Percentiles rank a stretch among this genome's conserved stretches.
These are phyloP conservation scores for Nipponacmea schrenckii DNA, from an alignment of 2,888 invertebrate genomes.

Conservation along the genomic window DNA sequence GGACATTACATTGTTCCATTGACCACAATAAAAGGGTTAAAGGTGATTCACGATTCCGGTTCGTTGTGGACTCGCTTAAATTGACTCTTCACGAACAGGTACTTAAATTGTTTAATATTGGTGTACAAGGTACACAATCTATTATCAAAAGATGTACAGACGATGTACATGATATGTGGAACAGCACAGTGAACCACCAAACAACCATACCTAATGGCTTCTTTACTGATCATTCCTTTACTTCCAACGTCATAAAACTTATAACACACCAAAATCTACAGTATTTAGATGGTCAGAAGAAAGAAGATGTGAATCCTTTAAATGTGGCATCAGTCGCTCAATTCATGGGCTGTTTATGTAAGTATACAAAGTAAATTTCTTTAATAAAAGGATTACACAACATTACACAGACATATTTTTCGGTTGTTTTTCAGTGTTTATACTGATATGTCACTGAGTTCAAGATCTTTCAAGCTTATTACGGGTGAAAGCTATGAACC, in stretches of 20 bases:
- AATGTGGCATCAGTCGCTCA: conserved; percentile 10
- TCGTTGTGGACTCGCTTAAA: conserved; percentile 12
- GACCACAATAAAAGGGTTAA: not conserved
- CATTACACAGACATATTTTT: not conserved
- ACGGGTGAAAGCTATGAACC: too few relatives aligned
- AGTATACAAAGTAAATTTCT: not conserved
- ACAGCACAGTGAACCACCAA: conserved; percentile 11
- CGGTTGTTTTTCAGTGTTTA: too few relatives aligned
- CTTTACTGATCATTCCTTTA: conserved; percentile 10
- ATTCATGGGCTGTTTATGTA: conserved; percentile 17
- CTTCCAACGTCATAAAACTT: conserved; percentile 11
- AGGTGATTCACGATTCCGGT: conserved; percentile 2
- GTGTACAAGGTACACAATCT: conserved; percentile 4
- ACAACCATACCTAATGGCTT: not conserved
- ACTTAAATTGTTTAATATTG: conserved; percentile 15
- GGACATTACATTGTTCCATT: conserved; percentile 12
- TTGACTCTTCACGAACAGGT: conserved; percentile 13
- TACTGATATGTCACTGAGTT: too few relatives aligned
- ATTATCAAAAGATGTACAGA: conserved; percentile 17
- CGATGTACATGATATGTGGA: conserved; percentile 11
- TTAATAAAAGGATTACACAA: not conserved
- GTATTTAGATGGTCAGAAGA: conserved; percentile 15
- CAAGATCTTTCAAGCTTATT: too few relatives aligned
- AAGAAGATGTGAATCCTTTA: conserved; percentile 9
- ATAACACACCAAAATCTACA: conserved; percentile 11